A percentile compares a stretch with the other conserved stretches of the same genome.
These are phyloP conservation scores for Antedon mediterranea DNA, from an alignment of 53 echinoderm and acorn worm species.

Conservation along the genomic window DNA sequence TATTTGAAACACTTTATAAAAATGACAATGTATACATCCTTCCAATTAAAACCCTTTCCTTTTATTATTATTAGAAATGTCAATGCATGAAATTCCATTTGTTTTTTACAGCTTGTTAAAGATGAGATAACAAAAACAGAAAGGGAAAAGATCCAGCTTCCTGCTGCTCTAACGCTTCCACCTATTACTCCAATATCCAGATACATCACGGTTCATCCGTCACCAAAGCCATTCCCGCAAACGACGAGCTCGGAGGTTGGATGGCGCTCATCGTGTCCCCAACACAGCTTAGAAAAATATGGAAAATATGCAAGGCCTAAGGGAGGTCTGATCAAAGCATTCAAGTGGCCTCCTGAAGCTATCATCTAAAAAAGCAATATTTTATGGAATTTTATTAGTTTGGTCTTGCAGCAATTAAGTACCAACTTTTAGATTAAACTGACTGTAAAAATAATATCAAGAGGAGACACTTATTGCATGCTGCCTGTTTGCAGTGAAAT, in stretches of 20 bases:
- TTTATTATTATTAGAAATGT: too few species aligned
- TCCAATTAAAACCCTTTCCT: too few species aligned
- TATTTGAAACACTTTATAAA: too few species aligned
- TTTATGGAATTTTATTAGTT: too few species aligned
- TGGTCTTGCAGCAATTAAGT: too few species aligned
- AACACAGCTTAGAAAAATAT: constrained; percentile 63
- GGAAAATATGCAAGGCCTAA: constrained; percentile 85
- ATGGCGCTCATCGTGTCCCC: constrained; percentile 60
- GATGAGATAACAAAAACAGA: constrained; percentile 81
- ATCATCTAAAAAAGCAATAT: constrained; percentile 25
- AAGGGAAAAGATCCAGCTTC: constrained; percentile 71
- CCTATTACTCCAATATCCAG: constrained; percentile 95
- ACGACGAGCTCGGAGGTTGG: constrained; percentile 56
- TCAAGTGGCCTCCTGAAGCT: constrained; percentile 94
- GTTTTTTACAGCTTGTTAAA: constrained; percentile 67
- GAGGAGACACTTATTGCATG: too few species aligned
- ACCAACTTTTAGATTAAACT: too few species aligned
- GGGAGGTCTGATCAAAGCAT: constrained; percentile 69
- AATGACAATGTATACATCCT: too few species aligned
- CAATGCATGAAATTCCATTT: too few species aligned
- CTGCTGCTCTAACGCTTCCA: constrained; percentile 68
- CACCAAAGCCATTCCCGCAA: constrained; percentile 69
- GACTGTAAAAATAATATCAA: too few species aligned
- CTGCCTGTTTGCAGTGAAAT: too few species aligned
- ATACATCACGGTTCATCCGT: constrained; percentile 83